Evolutionary conservation across 2,888 invertebrate species (phyloP), one percentile per base, ranked within the genome.

Genomic region (Caenorhabditis sp.): DNA sequence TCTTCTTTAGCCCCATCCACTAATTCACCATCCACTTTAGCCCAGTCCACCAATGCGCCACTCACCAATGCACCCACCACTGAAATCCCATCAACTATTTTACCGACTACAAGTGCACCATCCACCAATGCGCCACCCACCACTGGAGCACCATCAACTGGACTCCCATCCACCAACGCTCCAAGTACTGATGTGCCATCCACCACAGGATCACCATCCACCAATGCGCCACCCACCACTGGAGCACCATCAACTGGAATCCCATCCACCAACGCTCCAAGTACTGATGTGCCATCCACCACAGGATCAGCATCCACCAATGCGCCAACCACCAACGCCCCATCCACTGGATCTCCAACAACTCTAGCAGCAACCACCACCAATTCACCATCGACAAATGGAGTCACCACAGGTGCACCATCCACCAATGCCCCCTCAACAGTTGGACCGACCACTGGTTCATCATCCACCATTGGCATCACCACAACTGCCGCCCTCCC

Each of bases 401-500:
- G 2, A 2, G 8, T 1, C 2, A 14, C 26, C n/a, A 52, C 59
- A 25, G 26, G 31, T 12, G 58, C 65, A 23, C 38, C 49, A 56
- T n/a, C 50, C n/a, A 31, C 31, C 31, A 12, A 31, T 25, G 38
- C 23, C 2, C 20, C 4, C 2, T 8, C 26, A 20, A 52, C 59
- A n/a, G 25, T 23, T 17, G 59, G 54, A 17, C 43, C 50, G 50
- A 20, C 20, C 17, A 61, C 56, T 23, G 21, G 12, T 36, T 26
- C 61, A 62, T 10, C 62, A 54, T 56, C 66, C 31, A 59, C 68
- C 2, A 7, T 31, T 17, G 38, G 20, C 26, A 20, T 60, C 7
- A 10, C 21, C 20, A 36, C 36, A 36, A 21, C 43, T 7, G 23
- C 59, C 1, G 3, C 17, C 12, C 5, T 25, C 10, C 4, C 54